Evolutionary conservation across 2,888 invertebrate genomes (phyloP), one percentile per base, ranked within the genome.

Genomic region (Scaptomyza flava): DNA sequence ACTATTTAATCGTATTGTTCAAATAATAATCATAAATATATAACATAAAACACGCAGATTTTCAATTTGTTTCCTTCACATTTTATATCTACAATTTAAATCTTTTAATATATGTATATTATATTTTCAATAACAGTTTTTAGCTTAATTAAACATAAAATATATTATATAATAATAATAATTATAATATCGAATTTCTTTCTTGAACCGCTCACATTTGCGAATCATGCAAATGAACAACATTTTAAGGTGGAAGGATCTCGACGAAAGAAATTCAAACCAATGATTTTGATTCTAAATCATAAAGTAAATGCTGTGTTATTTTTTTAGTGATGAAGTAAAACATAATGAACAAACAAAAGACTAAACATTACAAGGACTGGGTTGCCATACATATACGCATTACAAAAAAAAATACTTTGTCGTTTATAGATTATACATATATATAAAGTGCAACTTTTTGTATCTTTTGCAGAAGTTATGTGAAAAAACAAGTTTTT

Each of bases 141-240:
- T 20, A 20, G 45, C 53, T 69, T 75, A 58, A 57, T 51, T 11
- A 9, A 52, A 76, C 72, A 77, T 42, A 53, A 72, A 72, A 72
- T 45, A 1, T 51, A 36, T 11, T 9, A 41, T 9, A 17, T 41
- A 41, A 17, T 41, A 41, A 38, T 54, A 14, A 27, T 56, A 20
- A 51, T 51, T 45, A 34, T 60, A 31, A 17, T 61, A 48, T 77
- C 43, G 34, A 72, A 67, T 38, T 38, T 38, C 0, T 38, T 20
- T 36, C 33, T 42, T 42, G 12, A 14, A 20, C 12, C 34, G 56
- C 41, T 33, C 42, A 52, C 58, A 68, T 1, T 41, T 12, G 14
- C 36, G 43, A 48, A 6, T n/a, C 47, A 70, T 51, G 72, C 50
- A 64, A 48, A 48, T n/a, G 38, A 38, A 57, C 6, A 31, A 38